Conservation (phyloP, 2,888 invertebrate species). For the Xanthostigma xanthostigma region DNA sequence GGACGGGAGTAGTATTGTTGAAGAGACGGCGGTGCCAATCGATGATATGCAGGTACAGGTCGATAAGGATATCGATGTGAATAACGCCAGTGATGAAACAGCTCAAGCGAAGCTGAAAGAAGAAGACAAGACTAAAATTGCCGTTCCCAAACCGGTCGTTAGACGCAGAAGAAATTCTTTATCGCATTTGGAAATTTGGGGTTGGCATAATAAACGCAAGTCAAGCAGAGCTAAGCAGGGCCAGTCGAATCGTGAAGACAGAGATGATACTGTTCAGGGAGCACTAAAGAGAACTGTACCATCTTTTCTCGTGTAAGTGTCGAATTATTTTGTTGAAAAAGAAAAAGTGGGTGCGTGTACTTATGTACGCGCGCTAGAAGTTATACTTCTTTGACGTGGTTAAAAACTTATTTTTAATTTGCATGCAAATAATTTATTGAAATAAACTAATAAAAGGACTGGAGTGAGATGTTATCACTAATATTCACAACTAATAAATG, state of each 20-base stretch:
- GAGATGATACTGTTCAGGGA: slow-evolving; percentile 50
- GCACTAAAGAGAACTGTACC: slow-evolving; percentile 53
- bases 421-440: too few species aligned
- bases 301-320: slow-evolving; percentile 33
- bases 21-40: slow-evolving; percentile 7
- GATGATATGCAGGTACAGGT: background rate
- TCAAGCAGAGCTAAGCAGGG: slow-evolving; percentile 27
- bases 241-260: slow-evolving; percentile 18
- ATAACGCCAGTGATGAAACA: slow-evolving; percentile 19
- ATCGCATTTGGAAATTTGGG: slow-evolving; percentile 60
- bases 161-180: slow-evolving; percentile 59
- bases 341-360: too few species aligned
- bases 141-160: slow-evolving; percentile 14
- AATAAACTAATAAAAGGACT: too few species aligned
- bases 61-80: slow-evolving; percentile 25
- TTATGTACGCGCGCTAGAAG: too few species aligned
- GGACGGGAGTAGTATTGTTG: slow-evolving; percentile 11
- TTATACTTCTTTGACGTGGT: too few species aligned
- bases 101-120: slow-evolving; percentile 19
- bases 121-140: slow-evolving; percentile 13
- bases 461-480: too few species aligned
- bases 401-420: too few species aligned
- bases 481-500: too few species aligned
- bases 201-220: slow-evolving; percentile 52
- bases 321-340: too few species aligned